Evolutionary conservation across 1,140 invertebrate genomes (phyloP), one percentile per base, ranked within the genome.

Genomic region (Zophobas morio): DNA sequence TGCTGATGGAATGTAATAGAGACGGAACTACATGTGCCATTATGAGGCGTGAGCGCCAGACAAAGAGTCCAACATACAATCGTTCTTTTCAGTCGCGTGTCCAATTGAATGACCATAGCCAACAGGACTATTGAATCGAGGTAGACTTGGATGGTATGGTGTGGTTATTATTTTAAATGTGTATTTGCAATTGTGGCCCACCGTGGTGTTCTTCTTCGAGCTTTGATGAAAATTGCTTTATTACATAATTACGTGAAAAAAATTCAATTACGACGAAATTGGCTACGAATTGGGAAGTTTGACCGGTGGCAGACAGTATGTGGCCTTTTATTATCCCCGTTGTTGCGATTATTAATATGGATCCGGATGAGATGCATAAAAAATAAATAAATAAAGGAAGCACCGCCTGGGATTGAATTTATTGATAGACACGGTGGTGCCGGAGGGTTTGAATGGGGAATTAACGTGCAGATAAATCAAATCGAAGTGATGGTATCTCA

Each of bases 381-480:
- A 32, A 63, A 63, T 42, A 66, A 66, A 42, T 46, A 66, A 66
- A 66, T 66, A 47, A 66, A 66, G 60, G 60, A 66, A 66, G 42
- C 39, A 36, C 60, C 60, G 60, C 60, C 42, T 66, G 60, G 60
- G 60, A 66, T 66, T 42, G 42, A 75, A 57, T 74, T 79, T 77
- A 79, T 79, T 75, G 78, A 79, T 77, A 74, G 75, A 70, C 70
- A 54, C 71, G 57, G 42, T 77, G 51, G 40, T 75, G 79, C 79
- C 77, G 53, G 53, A 75, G 79, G 79, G 72, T 35, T 36, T 81
- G 77, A 81, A 81, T 81, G 77, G 75, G 60, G 66, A 81, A 81
- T 81, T 81, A 81, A 81, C 70, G 75, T 74, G 71, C 74, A 78
- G 77, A 81, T 81, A 81, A 81, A 81, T 81, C 79, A 79, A 75